Evolutionary conservation across 2,797 vertebrate genomes (phyloP).

Genomic region (Amphiprion clarkii): DNA sequence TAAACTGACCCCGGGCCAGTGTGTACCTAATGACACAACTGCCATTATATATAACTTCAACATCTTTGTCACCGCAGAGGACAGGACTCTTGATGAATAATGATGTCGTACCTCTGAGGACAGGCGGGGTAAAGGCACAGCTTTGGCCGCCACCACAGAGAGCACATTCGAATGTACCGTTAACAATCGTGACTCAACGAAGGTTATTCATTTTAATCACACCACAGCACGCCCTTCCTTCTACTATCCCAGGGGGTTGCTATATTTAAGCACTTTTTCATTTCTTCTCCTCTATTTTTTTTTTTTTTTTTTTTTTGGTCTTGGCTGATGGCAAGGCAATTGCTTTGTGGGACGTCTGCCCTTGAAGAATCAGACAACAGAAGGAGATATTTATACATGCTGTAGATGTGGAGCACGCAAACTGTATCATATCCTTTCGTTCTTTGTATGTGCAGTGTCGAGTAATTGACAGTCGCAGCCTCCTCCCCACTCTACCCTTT

Average conservation of each 20-base stretch:
- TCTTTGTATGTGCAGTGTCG: slow-evolving; percentile 50
- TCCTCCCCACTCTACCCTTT: background rate
- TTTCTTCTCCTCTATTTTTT: slow-evolving; percentile 54
- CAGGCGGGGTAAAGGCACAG: slow-evolving; percentile 29
- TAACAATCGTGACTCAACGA: slow-evolving; percentile 78
- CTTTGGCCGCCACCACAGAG: slow-evolving; percentile 43
- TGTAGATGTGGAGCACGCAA: slow-evolving; percentile 63
- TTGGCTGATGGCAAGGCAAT: slow-evolving; percentile 77
- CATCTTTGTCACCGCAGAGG: slow-evolving; percentile 61
- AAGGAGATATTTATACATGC: slow-evolving; percentile 78
- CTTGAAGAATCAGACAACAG: slow-evolving; percentile 80
- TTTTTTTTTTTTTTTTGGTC: slow-evolving; percentile 61
- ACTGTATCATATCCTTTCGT: slow-evolving; percentile 55
- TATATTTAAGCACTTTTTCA: slow-evolving; percentile 85
- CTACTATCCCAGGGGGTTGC: slow-evolving; percentile 73
- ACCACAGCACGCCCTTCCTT: slow-evolving; percentile 72
- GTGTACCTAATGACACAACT: slow-evolving; percentile 59
- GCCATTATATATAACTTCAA: slow-evolving; percentile 65
- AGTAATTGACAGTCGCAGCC: slow-evolving; percentile 40
- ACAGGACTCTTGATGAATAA: slow-evolving; percentile 65
- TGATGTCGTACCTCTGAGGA: slow-evolving; percentile 56
- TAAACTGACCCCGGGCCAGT: slow-evolving; percentile 60
- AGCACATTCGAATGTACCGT: slow-evolving; percentile 47
- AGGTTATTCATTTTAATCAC: slow-evolving; percentile 85
- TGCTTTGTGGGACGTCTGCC: slow-evolving; percentile 79